Base-by-base conservation (phyloP, 2,888 invertebrate genomes). In the Seira musarum region DNA sequence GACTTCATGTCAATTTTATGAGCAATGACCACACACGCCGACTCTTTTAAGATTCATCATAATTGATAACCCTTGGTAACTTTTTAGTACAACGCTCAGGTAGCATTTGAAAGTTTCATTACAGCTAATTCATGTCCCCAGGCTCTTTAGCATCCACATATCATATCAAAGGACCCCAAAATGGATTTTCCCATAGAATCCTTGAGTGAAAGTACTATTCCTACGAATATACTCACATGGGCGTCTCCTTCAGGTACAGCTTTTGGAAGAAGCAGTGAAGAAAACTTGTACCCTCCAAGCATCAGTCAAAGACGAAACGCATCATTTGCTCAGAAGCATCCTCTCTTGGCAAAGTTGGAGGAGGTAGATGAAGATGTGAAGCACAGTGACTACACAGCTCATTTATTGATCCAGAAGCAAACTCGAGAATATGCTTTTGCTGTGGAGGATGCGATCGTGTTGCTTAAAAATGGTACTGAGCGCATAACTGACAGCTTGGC, bases 301-400 rank as follows among this genome's bases (percentile, higher is more conserved):
- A 8, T 6, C 40, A 40, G 40, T 13, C 40, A 40, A 40, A 40
- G 40, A 13, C 40, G 40, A 8, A 40, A 13, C 6, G 40, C 40
- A 40, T 40, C 40, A 13, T 40, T 40, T 13, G 17, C 17, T 17
- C 3, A 57, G 6, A 57, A 57, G 5, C 57, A 57, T n/a, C 57
- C 57, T 13, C 57, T 57, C n/a, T n/a, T 57, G 5, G 57, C 19
- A 53, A 53, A 24, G 6, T 21, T 21, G 21, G 40, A 75, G 15
- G 67, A 60, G 17, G 61, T 24, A 25, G 40, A 75, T 10, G 67
- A 60, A 17, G 61, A 61, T 17, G 6, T 60, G 1, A 78, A 67
- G 24, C 78, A 78, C n/a, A 5, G 49, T 8, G 78, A 67, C 1
- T 78, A 78, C 40, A 61, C 72, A 13, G 67, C 66, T n/a, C 78